Base-by-base conservation (phyloP, 30 jellyfish, hydroid and myxozoan genomes). In the Catostylus mosaicus region DNA sequence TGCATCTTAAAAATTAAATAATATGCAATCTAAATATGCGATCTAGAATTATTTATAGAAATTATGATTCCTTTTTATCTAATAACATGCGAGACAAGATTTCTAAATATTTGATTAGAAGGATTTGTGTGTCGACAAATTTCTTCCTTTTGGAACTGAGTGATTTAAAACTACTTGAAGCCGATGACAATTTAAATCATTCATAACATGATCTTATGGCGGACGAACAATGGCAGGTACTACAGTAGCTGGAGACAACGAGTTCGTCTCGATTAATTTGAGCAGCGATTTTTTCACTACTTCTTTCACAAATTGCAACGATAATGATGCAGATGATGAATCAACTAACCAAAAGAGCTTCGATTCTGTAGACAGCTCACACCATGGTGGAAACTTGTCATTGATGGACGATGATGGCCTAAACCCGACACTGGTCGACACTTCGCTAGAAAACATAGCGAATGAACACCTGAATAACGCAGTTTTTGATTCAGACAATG, bases 311-410 rank as follows among this genome's bases (percentile, higher is more conserved):
- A 52, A 29, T 30, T 7, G 20, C 26, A 31, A 60, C 3, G 85
- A 69, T 24, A 69, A 71, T 68, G 92, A 82, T 43, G 92, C 86
- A n/a, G 86, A 68, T 54, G 79, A 69, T 68, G 86, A 69, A 54
- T n/a, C 78, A 18, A 32, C 92, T 5, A 51, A 30, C 30, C 46
- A 1, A 19, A 67, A 40, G 35, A 82, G 86, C 24, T 82, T 54
- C 22, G 92, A 73, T 23, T 82, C 85, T 6, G 56, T 34, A 27
- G 77, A 54, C 29, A 37, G 82, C 48, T 46, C 73, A 56, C 69
- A 69, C 1, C 69, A 37, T 35, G 57, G 70, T 48, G 63, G 65
- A 19, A 23, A 72, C 16, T 73, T 46, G 40, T 32, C 78, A 3
- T 40, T 30, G 62, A 63, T 59, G 40, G 63, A 48, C n/a, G 56